phyloP scores from a whole-genome alignment of 2,888 invertebrate genomes.

The Blastobasis lacticolella region DNA sequence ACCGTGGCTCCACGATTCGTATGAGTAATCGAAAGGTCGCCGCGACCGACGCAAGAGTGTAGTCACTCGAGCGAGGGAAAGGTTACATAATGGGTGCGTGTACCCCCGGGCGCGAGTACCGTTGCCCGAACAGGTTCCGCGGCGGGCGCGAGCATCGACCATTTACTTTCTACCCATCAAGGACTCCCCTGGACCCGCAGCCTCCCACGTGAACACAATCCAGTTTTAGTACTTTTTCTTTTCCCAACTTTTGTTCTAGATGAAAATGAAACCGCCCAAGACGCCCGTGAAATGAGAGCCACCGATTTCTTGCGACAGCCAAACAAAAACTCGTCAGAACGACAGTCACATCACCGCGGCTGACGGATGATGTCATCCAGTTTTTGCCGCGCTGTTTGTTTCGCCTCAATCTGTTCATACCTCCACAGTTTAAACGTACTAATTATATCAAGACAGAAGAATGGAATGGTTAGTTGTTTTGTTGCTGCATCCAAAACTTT shows the following conservation, averaged over 20 bases:
- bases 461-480: background rate
- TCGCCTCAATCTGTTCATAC: background rate
- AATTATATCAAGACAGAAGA: too few species aligned
- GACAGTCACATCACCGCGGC: conserved; percentile 2
- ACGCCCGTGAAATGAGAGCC: background rate
- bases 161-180: conserved; percentile 72
- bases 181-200: conserved; percentile 45
- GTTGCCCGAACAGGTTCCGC: conserved; percentile 67
- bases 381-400: background rate
- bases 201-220: conserved; percentile 18
- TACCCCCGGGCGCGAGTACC: conserved; percentile 57
- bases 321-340: conserved; percentile 4
- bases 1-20: background rate
- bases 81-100: conserved; percentile 68
- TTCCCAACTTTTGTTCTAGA: background rate
- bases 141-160: conserved; percentile 27
- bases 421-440: too few species aligned
- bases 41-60: conserved; percentile 10
- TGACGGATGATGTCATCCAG: conserved; percentile 6
- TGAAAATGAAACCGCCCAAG: conserved; percentile 1
- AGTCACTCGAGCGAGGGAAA: conserved; percentile 56
- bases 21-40: conserved; percentile 12
- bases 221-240: conserved; percentile 1
- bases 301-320: background rate
- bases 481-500: conserved; percentile 35